Conservation (phyloP, 2,888 invertebrate genomes). For the Cacoxenus indagator region DNA sequence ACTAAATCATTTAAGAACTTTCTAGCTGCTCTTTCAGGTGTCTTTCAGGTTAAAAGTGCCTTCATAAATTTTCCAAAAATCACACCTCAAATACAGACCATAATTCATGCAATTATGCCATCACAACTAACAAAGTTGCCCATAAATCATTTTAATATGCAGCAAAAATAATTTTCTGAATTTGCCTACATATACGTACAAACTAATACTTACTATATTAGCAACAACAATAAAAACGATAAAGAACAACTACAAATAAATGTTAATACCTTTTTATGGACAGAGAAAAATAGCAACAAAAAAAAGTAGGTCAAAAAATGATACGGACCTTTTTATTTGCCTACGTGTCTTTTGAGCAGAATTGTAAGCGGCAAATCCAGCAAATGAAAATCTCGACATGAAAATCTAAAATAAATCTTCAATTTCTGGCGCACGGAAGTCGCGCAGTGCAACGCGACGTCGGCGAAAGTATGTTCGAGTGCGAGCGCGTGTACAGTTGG, state of each 20-base stretch:
- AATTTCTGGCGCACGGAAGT: constrained; percentile 56
- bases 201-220: constrained; percentile 12
- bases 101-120: neutral
- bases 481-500: neutral
- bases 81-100: neutral
- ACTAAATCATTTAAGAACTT: no score
- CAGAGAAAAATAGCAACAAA: constrained; percentile 35
- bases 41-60: neutral
- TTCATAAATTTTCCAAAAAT: neutral
- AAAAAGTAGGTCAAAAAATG: constrained; percentile 19
- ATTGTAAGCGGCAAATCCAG: neutral
- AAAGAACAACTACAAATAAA: constrained; percentile 40
- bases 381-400: constrained; percentile 51
- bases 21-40: neutral
- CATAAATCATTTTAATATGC: constrained; percentile 21
- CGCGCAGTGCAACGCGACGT: constrained; percentile 50
- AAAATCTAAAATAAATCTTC: constrained; percentile 60
- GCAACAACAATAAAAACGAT: neutral
- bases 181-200: neutral
- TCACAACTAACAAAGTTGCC: neutral
- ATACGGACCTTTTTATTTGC: constrained; percentile 53
- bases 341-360: constrained; percentile 53
- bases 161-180: neutral
- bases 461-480: constrained; percentile 1
- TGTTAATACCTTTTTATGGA: constrained; percentile 49